Conservation (phyloP, 2,797 vertebrate genomes). For the Nasua narica region DNA sequence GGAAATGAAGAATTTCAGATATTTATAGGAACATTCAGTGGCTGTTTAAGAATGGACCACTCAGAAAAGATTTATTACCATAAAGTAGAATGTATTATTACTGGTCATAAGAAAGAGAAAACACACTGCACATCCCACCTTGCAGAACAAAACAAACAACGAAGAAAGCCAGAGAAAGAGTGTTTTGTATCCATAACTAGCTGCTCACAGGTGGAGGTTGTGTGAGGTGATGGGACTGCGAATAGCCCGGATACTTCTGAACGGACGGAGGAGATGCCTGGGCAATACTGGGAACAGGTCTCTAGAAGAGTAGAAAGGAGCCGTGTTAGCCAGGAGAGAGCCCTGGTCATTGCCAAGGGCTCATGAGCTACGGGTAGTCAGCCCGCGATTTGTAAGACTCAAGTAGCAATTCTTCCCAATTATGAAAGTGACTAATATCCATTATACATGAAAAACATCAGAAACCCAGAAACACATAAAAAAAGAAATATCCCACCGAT, state of each 20-base stretch:
- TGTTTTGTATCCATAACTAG: neutral
- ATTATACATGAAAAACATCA: neutral
- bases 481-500: neutral
- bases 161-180: neutral
- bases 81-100: neutral
- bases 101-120: neutral
- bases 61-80: neutral
- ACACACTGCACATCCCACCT: neutral
- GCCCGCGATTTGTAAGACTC: neutral
- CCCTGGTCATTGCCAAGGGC: neutral
- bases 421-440: neutral
- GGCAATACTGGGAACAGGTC: neutral
- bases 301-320: neutral
- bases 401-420: neutral
- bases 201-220: rapidly evolving
- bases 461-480: neutral
- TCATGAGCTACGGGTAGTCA: no score
- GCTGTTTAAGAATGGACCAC: neutral
- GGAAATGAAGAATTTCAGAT: neutral
- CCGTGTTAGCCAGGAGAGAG: rapidly evolving
- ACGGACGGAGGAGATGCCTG: rapidly evolving
- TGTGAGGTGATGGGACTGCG: neutral
- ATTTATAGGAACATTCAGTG: neutral
- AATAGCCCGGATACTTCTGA: neutral
- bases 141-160: neutral